phyloP scores from a whole-genome alignment of 2,797 vertebrate genomes.

The Amblyopsis hoosieri region DNA sequence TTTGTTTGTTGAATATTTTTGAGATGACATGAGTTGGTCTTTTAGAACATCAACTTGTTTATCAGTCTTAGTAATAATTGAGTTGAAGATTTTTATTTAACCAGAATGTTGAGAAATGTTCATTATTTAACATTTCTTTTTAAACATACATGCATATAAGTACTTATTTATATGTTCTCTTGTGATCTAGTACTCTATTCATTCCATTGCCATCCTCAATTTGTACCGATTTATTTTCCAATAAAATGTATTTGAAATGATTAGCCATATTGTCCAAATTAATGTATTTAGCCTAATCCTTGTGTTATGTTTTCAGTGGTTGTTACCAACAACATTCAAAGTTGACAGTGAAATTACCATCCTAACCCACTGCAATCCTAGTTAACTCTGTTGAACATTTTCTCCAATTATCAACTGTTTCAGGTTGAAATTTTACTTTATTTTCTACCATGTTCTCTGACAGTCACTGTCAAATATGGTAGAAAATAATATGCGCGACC shows the following conservation, averaged over 20 bases:
- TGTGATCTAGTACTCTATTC: constrained; percentile 34
- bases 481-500: too few relatives aligned
- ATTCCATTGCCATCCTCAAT: constrained; percentile 38
- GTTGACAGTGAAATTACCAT: too few relatives aligned
- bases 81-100: constrained; percentile 11
- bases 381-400: too few relatives aligned
- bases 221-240: constrained; percentile 40
- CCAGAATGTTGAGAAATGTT: constrained; percentile 3
- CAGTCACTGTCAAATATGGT: too few relatives aligned
- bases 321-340: too few relatives aligned
- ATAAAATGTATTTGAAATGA: constrained; percentile 51
- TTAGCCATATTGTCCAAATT: too few relatives aligned
- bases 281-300: too few relatives aligned
- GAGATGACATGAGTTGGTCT: constrained; percentile 4
- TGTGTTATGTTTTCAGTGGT: too few relatives aligned
- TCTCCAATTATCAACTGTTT: too few relatives aligned
- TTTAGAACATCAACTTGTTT: constrained; percentile 7
- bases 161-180: constrained; percentile 47
- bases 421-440: too few relatives aligned
- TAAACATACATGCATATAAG: constrained; percentile 36
- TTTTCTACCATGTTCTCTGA: too few relatives aligned
- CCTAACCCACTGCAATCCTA: too few relatives aligned
- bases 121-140: neutral
- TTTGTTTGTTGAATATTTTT: constrained; percentile 33
- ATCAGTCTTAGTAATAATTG: constrained; percentile 7